Conservation (phyloP, 2,113 vertebrate genomes). For the Callipepla californica region DNA sequence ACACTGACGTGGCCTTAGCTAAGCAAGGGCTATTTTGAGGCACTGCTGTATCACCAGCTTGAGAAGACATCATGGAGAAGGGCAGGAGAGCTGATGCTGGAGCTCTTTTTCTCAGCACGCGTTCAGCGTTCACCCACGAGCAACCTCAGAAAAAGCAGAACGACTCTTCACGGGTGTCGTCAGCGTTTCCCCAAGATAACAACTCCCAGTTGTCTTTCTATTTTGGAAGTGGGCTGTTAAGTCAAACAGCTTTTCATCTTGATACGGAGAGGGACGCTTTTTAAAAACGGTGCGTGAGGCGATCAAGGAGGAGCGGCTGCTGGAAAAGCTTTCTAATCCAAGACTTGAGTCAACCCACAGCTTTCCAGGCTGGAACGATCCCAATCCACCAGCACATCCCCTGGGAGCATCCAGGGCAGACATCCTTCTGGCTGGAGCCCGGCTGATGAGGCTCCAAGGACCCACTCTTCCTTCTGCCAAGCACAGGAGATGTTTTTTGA, state of each 20-base stretch:
- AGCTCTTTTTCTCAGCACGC: not conserved
- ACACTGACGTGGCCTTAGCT: fast-evolving
- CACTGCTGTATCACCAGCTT: not conserved
- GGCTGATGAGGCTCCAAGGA: not conserved
- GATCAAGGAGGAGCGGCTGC: not conserved
- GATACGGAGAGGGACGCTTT: not conserved
- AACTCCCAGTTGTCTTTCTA: not conserved
- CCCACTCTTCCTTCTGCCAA: not conserved
- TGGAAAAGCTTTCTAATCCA: not conserved
- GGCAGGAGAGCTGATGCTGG: not conserved
- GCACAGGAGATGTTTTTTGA: fast-evolving
- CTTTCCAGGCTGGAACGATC: not conserved
- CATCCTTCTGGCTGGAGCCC: not conserved
- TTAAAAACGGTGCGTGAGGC: not conserved
- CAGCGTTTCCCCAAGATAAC: not conserved
- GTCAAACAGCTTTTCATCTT: not conserved
- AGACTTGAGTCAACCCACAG: not conserved
- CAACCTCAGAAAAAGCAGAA: not conserved
- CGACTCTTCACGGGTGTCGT: not conserved
- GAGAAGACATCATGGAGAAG: not conserved
- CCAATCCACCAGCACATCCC: not conserved
- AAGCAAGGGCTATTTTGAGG: not conserved
- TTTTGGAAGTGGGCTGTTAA: constrained; percentile 10
- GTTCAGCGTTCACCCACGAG: not conserved
- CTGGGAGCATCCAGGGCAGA: not conserved